A percentile compares a stretch with the other conserved stretches of the same genome.
These are phyloP conservation scores for Dendrocopos noguchii DNA, from an alignment of 2,113 vertebrate species.

Conservation along the genomic window DNA sequence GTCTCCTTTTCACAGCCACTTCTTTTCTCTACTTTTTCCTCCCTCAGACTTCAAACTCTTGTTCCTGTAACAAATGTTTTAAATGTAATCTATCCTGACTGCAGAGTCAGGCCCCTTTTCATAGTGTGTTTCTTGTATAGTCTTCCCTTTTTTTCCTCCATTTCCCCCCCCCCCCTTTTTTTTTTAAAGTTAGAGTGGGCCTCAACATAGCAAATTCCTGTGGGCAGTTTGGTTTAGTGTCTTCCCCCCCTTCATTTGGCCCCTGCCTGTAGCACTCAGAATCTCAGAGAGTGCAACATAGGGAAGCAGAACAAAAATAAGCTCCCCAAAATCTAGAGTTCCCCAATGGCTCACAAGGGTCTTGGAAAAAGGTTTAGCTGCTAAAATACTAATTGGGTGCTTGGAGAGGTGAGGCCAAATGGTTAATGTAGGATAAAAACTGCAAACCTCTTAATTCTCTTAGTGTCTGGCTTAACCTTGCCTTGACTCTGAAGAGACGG, in stretches of 20 bases:
- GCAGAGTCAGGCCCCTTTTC: not conserved
- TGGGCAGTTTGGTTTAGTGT: not conserved
- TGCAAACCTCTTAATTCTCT: constrained; percentile 66
- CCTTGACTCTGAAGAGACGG: constrained; percentile 60
- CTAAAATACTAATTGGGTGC: constrained; percentile 28
- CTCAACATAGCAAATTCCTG: constrained; percentile 22
- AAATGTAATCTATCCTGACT: not conserved
- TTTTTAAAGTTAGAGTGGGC: not conserved
- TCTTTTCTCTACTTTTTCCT: not conserved
- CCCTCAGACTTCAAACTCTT: not conserved
- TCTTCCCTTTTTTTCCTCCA: not conserved
- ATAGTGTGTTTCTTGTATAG: not conserved
- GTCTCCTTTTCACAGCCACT: not conserved
- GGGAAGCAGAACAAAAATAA: constrained; percentile 35
- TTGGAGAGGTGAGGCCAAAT: constrained; percentile 53
- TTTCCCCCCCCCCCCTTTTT: too few species aligned
- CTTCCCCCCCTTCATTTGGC: not conserved
- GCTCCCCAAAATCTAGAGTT: constrained; percentile 16
- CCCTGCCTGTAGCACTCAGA: not conserved
- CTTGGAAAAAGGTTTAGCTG: constrained; percentile 40
- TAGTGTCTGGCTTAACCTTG: constrained; percentile 68
- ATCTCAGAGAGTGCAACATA: not conserved
- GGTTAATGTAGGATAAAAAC: constrained; percentile 70
- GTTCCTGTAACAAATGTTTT: constrained; percentile 2
- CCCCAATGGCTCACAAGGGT: not conserved